Conservation (phyloP, 1,140 invertebrate species). For the Platyscapa corneri region DNA sequence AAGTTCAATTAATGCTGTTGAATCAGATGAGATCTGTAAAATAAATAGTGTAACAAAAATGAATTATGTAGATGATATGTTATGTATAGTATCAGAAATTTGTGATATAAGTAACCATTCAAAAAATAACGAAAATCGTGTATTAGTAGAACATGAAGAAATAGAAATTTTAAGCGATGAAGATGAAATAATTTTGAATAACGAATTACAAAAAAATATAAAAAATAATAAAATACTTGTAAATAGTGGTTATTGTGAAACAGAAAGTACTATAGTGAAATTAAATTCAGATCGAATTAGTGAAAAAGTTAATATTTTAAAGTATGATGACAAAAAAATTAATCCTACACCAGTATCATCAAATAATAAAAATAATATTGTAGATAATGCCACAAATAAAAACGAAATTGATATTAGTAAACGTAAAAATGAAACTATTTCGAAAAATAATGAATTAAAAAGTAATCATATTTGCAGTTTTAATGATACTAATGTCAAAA, state of each 20-base stretch:
- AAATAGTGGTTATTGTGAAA: background rate
- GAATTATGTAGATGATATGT: background rate
- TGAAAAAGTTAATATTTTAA: background rate
- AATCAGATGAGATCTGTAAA: background rate
- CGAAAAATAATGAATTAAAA: background rate
- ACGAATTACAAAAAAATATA: background rate
- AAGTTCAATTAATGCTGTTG: constrained; percentile 77
- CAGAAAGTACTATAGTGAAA: background rate
- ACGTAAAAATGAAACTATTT: background rate
- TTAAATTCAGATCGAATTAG: background rate
- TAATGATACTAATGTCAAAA: too few relatives aligned
- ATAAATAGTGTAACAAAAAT: background rate
- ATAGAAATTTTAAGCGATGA: constrained; percentile 29
- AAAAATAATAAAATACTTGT: background rate
- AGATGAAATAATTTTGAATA: background rate
- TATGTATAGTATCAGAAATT: background rate
- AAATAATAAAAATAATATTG: background rate
- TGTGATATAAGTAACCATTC: background rate
- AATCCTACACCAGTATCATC: background rate
- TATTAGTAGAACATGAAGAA: background rate
- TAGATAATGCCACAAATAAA: background rate
- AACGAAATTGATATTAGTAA: background rate
- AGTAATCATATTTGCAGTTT: too few relatives aligned
- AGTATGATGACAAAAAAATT: background rate
- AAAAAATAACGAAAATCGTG: background rate